A percentile compares a stretch with the other conserved stretches of the same genome.
Evolutionary conservation across 2,888 invertebrate species (phyloP).

Genomic region (Microctonus hyperodae): DNA sequence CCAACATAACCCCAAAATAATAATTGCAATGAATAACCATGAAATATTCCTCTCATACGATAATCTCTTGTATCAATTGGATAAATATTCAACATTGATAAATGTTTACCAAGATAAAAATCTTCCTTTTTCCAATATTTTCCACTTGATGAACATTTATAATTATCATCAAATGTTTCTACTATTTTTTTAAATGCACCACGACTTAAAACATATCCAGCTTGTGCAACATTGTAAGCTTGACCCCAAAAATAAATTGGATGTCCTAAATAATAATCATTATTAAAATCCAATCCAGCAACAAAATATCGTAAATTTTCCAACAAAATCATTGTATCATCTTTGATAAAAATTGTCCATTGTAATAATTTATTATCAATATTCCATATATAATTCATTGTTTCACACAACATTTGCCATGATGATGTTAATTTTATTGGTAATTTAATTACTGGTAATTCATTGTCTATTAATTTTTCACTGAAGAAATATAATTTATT

Average conservation of each 20-base stretch:
- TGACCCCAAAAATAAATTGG: constrained; percentile 66
- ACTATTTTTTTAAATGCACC: constrained; percentile 62
- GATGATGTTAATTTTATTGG: constrained; percentile 57
- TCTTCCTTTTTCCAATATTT: constrained; percentile 69
- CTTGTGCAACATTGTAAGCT: constrained; percentile 66
- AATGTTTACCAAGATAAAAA: constrained; percentile 68
- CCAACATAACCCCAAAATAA: constrained; percentile 57
- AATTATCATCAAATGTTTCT: constrained; percentile 59
- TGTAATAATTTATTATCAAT: constrained; percentile 47
- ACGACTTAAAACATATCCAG: constrained; percentile 67
- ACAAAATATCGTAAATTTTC: constrained; percentile 67
- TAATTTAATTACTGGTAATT: constrained; percentile 49
- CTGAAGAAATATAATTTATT: constrained; percentile 58
- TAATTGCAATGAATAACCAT: constrained; percentile 62
- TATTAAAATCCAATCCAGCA: constrained; percentile 61
- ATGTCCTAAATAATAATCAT: constrained; percentile 67
- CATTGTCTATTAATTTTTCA: constrained; percentile 42
- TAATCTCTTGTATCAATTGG: constrained; percentile 66
- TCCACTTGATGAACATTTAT: constrained; percentile 63
- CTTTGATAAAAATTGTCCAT: constrained; percentile 68
- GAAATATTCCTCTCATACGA: constrained; percentile 64
- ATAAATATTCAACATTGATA: constrained; percentile 64
- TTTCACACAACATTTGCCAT: constrained; percentile 64
- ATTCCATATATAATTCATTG: constrained; percentile 57
- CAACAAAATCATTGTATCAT: constrained; percentile 66